Conservation (phyloP, 1,140 invertebrate genomes). For the Zaprionus tsacasi region DNA sequence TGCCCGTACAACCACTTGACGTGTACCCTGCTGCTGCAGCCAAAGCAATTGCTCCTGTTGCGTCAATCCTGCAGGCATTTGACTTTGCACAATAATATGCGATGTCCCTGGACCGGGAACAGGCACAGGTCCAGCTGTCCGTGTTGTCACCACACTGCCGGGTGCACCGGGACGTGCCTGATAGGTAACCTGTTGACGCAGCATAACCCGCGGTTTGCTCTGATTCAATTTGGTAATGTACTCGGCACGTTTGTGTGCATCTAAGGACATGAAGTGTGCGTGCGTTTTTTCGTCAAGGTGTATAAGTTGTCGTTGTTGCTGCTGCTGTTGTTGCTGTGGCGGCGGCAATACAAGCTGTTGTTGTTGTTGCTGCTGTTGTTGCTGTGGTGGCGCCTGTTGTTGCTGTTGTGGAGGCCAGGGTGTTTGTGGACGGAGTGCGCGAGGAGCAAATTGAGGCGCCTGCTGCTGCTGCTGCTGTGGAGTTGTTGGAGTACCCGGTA, state of each 20-base stretch:
- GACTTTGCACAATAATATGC: conserved; percentile 86
- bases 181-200: conserved; percentile 84
- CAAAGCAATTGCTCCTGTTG: conserved; percentile 89
- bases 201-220: conserved; percentile 85
- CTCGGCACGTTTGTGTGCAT: conserved; percentile 90
- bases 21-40: conserved; percentile 88
- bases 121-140: conserved; percentile 85
- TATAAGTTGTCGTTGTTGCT: conserved; percentile 86
- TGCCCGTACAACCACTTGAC: conserved; percentile 85
- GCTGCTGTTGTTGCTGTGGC: conserved; percentile 83
- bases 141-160: conserved; percentile 85
- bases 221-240: conserved; percentile 91
- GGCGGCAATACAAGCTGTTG: conserved; percentile 71
- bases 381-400: conserved; percentile 48
- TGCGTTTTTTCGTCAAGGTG: conserved; percentile 92
- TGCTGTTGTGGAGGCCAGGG: conserved; percentile 72
- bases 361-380: conserved; percentile 60
- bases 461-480: conserved; percentile 68
- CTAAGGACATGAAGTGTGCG: conserved; percentile 92
- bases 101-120: conserved; percentile 80
- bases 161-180: conserved; percentile 85
- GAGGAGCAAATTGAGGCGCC: conserved; percentile 65
- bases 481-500: conserved; percentile 65
- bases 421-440: conserved; percentile 67
- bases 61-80: conserved; percentile 87